Evolutionary conservation across 2,888 invertebrate genomes (phyloP).

Genomic region (Tridacna gigas): DNA sequence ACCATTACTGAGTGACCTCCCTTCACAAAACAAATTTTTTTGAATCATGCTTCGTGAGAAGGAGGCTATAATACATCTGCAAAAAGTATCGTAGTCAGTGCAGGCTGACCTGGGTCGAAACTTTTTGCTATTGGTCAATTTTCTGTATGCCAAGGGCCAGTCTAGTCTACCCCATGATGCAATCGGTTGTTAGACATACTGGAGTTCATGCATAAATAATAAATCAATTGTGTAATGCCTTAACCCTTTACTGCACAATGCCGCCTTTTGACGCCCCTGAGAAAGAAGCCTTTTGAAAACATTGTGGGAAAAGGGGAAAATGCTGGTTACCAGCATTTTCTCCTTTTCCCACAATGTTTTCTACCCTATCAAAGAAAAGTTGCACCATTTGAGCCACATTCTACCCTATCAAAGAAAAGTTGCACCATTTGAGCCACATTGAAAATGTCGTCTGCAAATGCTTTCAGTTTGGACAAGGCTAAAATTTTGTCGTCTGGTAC

Average conservation of each 20-base stretch:
- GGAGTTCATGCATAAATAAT: too few species aligned
- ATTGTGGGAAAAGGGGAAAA: neutral
- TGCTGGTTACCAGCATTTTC: neutral
- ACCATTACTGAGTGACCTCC: too few species aligned
- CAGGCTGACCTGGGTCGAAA: too few species aligned
- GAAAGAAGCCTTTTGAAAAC: neutral
- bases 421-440: neutral
- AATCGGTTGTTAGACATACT: too few species aligned
- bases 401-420: neutral
- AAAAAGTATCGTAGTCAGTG: too few species aligned
- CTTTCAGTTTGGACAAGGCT: neutral
- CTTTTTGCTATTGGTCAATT: too few species aligned
- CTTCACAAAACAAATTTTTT: neutral
- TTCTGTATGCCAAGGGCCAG: too few species aligned
- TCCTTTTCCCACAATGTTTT: neutral
- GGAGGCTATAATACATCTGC: too few species aligned
- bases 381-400: neutral
- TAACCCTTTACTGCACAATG: neutral
- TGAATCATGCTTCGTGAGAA: too few species aligned
- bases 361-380: neutral
- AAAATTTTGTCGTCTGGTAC: neutral
- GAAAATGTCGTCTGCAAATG: neutral
- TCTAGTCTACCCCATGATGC: too few species aligned
- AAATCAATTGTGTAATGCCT: too few species aligned
- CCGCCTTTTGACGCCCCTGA: neutral